phyloP scores from a whole-genome alignment of 1,140 invertebrate species.

The Solen grandis region DNA sequence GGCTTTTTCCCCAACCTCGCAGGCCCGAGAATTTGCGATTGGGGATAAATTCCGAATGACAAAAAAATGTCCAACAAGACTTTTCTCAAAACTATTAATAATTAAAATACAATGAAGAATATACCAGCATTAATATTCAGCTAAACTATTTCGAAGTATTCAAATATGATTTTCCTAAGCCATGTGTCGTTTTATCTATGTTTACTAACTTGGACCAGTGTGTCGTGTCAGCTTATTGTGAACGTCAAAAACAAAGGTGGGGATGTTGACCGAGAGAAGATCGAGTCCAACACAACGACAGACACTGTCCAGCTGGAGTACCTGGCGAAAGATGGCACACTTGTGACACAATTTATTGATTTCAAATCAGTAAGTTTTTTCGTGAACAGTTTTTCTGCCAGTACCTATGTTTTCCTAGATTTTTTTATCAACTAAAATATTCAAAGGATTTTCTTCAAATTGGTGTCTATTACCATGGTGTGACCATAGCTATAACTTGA shows the following conservation, averaged over 20 bases:
- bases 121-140: too few species aligned
- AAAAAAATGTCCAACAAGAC: too few species aligned
- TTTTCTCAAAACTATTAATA: too few species aligned
- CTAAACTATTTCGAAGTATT: too few species aligned
- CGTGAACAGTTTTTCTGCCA: conserved; percentile 16
- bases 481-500: too few species aligned
- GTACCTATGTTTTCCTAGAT: not conserved
- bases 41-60: too few species aligned
- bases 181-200: too few species aligned
- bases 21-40: too few species aligned
- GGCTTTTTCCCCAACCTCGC: too few species aligned
- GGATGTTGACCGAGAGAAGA: conserved; percentile 95
- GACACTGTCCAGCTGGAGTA: conserved; percentile 94
- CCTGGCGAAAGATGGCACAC: conserved; percentile 93
- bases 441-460: not conserved
- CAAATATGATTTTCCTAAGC: too few species aligned
- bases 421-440: not conserved
- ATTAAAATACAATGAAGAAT: too few species aligned
- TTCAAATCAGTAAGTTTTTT: conserved; percentile 91
- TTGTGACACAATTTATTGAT: conserved; percentile 95
- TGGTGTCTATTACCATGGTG: not conserved
- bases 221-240: conserved; percentile 73
- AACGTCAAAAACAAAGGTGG: conserved; percentile 87
- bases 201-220: too few species aligned
- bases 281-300: conserved; percentile 93